Evolutionary conservation across 1,140 invertebrate genomes (phyloP), one percentile per base, ranked within the genome.

Genomic region (Antheraea pernyi): DNA sequence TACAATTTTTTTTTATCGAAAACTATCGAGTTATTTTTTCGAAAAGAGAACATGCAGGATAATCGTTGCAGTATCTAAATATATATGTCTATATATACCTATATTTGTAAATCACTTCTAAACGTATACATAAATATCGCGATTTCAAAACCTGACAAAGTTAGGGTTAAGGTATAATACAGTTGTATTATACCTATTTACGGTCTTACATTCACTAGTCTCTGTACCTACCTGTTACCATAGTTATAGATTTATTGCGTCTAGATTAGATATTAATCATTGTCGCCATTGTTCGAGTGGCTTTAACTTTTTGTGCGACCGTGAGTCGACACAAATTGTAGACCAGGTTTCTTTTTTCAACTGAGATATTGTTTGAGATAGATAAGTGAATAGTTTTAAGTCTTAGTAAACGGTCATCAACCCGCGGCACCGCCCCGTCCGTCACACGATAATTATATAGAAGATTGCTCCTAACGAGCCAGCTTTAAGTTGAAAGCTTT

Each of bases 381-480:
- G 86, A 88, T 90, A 89, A 88, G 84, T 83, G 84, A 87, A 88
- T 83, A 86, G 80, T 75, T 71, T 68, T 72, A 30, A 71, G 72
- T 65, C 70, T 72, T 71, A 71, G 79, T 78, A 77, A 78, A 78
- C 82, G 85, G 85, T 84, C 82, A 75, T 83, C 82, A 78, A 84
- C 81, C 82, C 76, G 69, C 73, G 73, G 76, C 71, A 73, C 75
- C 72, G 74, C 11, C 60, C 60, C n/a, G 39, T 74, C 39, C 39
- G 67, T 75, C 70, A 63, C 71, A 66, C 73, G 69, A 78, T 88
- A 89, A 87, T 91, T 89, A 87, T 69, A 81, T 70, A 74, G 74
- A 65, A 81, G 74, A 71, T 75, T 83, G 10, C 79, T 78, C 75
- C 83, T 86, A 88, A 88, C 82, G 76, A 86, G 74, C 68, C 70